Evolutionary conservation across 2,888 invertebrate species (phyloP), one percentile per base, ranked within the genome.

Genomic region (Apoda limacodes): DNA sequence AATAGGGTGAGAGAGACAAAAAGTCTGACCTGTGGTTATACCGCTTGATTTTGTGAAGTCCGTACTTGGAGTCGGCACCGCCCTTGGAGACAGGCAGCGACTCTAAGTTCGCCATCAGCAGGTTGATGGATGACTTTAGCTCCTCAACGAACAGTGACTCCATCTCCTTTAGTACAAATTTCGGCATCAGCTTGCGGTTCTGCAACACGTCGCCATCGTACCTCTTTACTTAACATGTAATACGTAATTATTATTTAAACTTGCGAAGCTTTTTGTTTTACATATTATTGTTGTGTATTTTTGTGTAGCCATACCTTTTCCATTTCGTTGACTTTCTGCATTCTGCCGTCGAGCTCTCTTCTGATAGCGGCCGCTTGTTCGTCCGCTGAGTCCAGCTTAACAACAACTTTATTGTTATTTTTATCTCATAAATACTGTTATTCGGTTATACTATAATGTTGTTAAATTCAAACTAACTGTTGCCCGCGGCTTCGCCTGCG

Each of bases 161-260:
- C 99, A 99, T 99, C 83, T 99, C 99, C 86, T 99, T 99, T 52
- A 99, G 87, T 43, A 99, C 97, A 84, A 99, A 99, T 83, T 95
- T 97, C 50, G 99, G 99, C 95, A 97, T 95, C 59, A 98, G 78
- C 81, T 96, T 95, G 52, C 95, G 90, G 74, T 97, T 96, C 93
- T 95, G 71, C 19, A 47, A 43, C n/a, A n/a, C n/a, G n/a, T n/a
- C n/a, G n/a, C n/a, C n/a, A n/a, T n/a, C n/a, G n/a, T n/a, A n/a
- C n/a, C n/a, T n/a, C n/a, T n/a, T n/a, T n/a, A n/a, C n/a, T n/a
- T n/a, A n/a, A n/a, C n/a, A n/a, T n/a, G n/a, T n/a, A n/a, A n/a
- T n/a, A n/a, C n/a, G n/a, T n/a, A n/a, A n/a, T n/a, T n/a, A n/a
- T n/a, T n/a, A n/a, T n/a, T n/a, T n/a, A n/a, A n/a, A n/a, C n/a